Percentiles rank a stretch among this genome's conserved stretches.
These are phyloP conservation scores for Melanaphis sacchari DNA, from an alignment of 1,140 invertebrate species.

Conservation along the genomic window DNA sequence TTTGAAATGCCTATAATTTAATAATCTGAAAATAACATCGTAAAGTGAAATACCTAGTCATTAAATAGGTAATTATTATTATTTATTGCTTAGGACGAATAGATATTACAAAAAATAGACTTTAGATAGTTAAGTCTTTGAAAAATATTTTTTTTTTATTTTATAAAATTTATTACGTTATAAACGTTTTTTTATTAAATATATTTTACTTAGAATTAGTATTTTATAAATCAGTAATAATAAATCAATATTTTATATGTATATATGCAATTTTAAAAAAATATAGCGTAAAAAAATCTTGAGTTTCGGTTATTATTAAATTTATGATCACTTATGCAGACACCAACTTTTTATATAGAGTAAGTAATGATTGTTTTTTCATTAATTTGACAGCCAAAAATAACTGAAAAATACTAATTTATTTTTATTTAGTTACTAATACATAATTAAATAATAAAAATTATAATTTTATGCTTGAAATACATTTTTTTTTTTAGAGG, in stretches of 20 bases:
- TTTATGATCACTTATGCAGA: not conserved
- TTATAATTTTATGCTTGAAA: not conserved
- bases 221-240: not conserved
- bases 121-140: not conserved
- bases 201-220: not conserved
- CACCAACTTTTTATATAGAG: not conserved
- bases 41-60: not conserved
- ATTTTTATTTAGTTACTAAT: not conserved
- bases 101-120: not conserved
- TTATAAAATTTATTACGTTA: not conserved
- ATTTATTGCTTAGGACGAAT: not conserved
- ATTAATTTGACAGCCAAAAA: not conserved
- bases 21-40: not conserved
- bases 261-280: not conserved
- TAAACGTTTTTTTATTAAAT: not conserved
- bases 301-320: not conserved
- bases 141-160: not conserved
- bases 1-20: not conserved
- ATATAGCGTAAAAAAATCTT: not conserved
- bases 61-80: too few species aligned
- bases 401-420: not conserved
- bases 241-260: not conserved
- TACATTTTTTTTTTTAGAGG: not conserved
- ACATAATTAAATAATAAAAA: not conserved
- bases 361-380: not conserved